Percentiles rank a stretch among this genome's conserved stretches.
Evolutionary conservation across 2,113 vertebrate genomes (phyloP).

Genomic region (Proterorhinus semilunaris): DNA sequence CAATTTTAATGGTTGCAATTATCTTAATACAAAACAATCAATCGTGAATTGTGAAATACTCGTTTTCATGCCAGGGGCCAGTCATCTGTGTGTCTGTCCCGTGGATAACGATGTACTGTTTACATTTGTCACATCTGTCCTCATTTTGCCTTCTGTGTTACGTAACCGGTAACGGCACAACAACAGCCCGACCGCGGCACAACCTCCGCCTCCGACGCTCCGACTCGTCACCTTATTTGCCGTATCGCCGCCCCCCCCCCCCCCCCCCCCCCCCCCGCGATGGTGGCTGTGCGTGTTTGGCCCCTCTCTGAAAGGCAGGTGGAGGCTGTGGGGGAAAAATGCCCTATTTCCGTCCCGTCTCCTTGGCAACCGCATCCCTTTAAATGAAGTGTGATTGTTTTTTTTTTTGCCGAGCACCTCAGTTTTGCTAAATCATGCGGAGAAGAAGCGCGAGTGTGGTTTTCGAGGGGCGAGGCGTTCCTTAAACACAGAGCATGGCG

Average conservation of each 20-base stretch:
- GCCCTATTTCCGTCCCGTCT: conserved; percentile 56
- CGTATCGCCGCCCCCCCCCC: too few species aligned
- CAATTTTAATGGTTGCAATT: too few species aligned
- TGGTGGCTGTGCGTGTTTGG: conserved; percentile 12
- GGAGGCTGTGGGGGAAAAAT: conserved; percentile 11
- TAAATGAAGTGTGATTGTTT: conserved; percentile 32
- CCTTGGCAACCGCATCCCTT: conserved; percentile 55
- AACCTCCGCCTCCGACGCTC: not conserved
- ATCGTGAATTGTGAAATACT: too few species aligned
- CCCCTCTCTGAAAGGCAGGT: conserved; percentile 17
- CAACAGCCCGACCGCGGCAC: conserved; percentile 1
- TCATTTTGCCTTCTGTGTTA: not conserved
- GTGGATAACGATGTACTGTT: not conserved
- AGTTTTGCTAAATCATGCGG: not conserved
- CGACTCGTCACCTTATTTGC: too few species aligned
- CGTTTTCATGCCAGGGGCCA: too few species aligned
- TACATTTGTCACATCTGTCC: conserved; percentile 4
- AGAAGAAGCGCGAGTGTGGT: not conserved
- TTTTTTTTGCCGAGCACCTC: conserved; percentile 14
- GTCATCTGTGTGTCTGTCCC: not conserved
- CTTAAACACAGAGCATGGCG: too few species aligned
- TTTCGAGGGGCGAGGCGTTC: not conserved
- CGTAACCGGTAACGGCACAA: not conserved
- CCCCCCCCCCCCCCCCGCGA: too few species aligned
- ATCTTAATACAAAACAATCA: too few species aligned